Evolutionary conservation across 2,888 invertebrate genomes (phyloP), one percentile per base, ranked within the genome.

Genomic region (Volucella inflata): DNA sequence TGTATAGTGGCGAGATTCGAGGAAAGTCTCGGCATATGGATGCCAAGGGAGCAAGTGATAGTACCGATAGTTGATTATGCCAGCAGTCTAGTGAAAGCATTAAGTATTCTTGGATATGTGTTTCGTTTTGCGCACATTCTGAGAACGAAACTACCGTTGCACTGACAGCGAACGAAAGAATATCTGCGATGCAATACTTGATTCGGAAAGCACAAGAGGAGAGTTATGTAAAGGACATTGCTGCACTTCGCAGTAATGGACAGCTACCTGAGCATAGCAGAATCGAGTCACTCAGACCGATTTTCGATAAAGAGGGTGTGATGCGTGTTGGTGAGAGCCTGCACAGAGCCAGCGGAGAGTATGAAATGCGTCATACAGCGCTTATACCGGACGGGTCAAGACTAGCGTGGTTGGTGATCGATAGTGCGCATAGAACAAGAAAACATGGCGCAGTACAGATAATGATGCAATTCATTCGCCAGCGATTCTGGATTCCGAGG

Each of bases 371-470:
- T 0, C 55, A 55, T 51, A 51, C 51, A 9, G 72, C 30, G 0
- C 68, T 89, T 2, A 46, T 89, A 9, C 88, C 89, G 6, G 36
- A 81, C 8, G 67, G 57, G 12, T 71, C 70, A 8, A 44, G 60
- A 9, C 64, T 87, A 30, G 60, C 51, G 12, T 55, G 67, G 53
- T 10, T 72, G 51, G 0, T 84, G 10, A 70, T 87, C 8, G 53
- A 76, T n/a, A 30, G 72, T 46, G 75, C 84, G 4, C 84, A 84
- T 8, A 3, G 14, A 0, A 9, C n/a, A n/a, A n/a, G n/a, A n/a
- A n/a, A n/a, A n/a, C n/a, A n/a, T n/a, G n/a, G n/a, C n/a, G n/a
- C n/a, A n/a, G n/a, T n/a, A n/a, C n/a, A n/a, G n/a, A n/a, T n/a
- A n/a, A n/a, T n/a, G n/a, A n/a, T n/a, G n/a, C n/a, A 62, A 36